These are phyloP conservation scores for Stomatorhinus walkeri DNA, from an alignment of 2,797 vertebrate species.

Conservation along the genomic window DNA sequence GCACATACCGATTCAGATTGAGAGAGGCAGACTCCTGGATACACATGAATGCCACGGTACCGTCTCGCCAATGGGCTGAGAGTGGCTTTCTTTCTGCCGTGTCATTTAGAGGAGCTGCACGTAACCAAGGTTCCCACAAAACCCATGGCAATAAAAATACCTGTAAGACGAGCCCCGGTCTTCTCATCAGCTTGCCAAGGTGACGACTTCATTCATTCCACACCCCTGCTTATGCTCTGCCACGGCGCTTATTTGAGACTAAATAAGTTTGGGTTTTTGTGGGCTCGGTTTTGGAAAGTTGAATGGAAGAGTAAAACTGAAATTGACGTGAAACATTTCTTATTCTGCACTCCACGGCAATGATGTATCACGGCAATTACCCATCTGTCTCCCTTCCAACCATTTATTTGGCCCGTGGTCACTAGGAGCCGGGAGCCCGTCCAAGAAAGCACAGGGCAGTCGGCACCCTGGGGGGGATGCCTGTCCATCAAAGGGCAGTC, in stretches of 20 bases:
- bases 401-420: neutral
- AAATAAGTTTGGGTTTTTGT: neutral
- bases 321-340: neutral
- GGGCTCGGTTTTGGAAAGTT: neutral
- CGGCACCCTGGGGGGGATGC: neutral
- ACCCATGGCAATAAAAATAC: neutral
- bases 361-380: neutral
- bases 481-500: neutral
- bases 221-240: neutral
- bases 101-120: neutral
- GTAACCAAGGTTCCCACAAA: neutral
- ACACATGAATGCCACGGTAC: neutral
- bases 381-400: neutral
- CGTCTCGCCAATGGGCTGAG: neutral
- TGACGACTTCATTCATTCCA: neutral
- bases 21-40: neutral
- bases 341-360: neutral
- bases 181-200: neutral
- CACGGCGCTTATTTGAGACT: neutral
- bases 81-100: neutral
- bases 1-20: neutral
- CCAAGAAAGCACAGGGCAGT: neutral
- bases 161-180: neutral
- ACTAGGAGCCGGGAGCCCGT: neutral
- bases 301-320: neutral